These are phyloP conservation scores for Trichopoda pennipes DNA, from an alignment of 2,888 invertebrate genomes.

Conservation along the genomic window DNA sequence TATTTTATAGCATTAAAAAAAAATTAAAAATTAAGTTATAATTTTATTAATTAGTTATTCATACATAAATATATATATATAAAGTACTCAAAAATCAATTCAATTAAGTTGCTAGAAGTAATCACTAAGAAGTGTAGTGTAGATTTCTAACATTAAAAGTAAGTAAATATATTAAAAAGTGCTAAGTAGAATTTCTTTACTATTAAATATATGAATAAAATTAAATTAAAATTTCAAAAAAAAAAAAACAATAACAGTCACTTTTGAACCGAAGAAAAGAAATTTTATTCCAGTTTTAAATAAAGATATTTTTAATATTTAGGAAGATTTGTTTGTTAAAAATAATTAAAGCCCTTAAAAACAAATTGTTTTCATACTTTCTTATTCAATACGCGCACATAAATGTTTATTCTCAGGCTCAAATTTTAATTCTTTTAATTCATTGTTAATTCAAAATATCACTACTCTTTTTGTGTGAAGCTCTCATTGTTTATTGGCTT, in stretches of 20 bases:
- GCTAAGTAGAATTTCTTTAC: no score
- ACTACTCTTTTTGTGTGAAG: not conserved
- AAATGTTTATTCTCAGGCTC: slow-evolving; percentile 6
- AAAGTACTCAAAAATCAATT: no score
- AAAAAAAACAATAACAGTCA: no score
- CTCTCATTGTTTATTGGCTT: not conserved
- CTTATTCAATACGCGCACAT: not conserved
- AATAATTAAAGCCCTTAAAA: slow-evolving; percentile 30
- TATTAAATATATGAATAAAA: slow-evolving; percentile 10
- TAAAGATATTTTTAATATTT: slow-evolving; percentile 17
- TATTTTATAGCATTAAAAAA: slow-evolving; percentile 25
- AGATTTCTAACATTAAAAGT: no score
- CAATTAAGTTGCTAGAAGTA: no score
- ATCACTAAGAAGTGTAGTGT: no score
- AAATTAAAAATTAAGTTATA: not conserved
- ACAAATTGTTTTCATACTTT: not conserved
- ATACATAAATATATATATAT: not conserved
- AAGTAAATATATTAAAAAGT: no score
- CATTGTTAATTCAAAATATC: no score
- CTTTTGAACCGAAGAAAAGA: slow-evolving; percentile 18
- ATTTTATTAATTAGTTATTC: not conserved
- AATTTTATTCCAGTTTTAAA: slow-evolving; percentile 18
- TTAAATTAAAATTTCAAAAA: no score
- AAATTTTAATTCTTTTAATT: not conserved
- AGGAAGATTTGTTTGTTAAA: slow-evolving; percentile 38